These are phyloP conservation scores for Probaryconus sp. DNA, from an alignment of 1,140 invertebrate genomes.

Conservation along the genomic window DNA sequence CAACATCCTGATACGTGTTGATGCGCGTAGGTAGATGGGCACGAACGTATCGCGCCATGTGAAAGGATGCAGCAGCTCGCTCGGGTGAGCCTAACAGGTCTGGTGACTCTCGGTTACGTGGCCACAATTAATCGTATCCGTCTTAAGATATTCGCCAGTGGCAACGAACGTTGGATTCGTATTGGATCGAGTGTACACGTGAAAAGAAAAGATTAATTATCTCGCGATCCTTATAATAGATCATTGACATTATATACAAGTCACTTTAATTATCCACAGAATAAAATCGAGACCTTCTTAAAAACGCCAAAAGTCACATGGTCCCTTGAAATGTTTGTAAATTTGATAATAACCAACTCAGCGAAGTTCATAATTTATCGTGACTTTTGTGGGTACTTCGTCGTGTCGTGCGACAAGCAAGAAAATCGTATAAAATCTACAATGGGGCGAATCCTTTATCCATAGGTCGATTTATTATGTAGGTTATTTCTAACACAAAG, in stretches of 20 bases:
- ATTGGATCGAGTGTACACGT: slow-evolving; percentile 11
- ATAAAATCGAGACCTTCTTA: no score
- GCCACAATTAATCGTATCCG: slow-evolving; percentile 63
- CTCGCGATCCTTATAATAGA: slow-evolving; percentile 55
- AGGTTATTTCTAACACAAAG: slow-evolving; percentile 22
- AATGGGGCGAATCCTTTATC: slow-evolving; percentile 55
- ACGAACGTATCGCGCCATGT: slow-evolving; percentile 30
- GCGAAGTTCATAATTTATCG: slow-evolving; percentile 25
- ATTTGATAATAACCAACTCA: background rate
- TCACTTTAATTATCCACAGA: no score
- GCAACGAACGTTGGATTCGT: slow-evolving; percentile 17
- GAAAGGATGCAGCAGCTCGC: slow-evolving; percentile 35
- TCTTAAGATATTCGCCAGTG: slow-evolving; percentile 53
- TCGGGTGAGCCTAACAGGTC: slow-evolving; percentile 58
- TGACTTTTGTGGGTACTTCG: slow-evolving; percentile 12
- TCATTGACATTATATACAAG: slow-evolving; percentile 19
- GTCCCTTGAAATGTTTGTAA: no score
- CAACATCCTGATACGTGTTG: slow-evolving; percentile 46
- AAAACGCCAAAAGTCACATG: background rate
- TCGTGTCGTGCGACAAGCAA: slow-evolving; percentile 29
- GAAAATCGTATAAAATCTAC: slow-evolving; percentile 42
- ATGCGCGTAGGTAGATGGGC: slow-evolving; percentile 54
- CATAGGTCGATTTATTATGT: slow-evolving; percentile 47
- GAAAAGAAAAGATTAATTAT: slow-evolving; percentile 62
- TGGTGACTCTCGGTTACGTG: slow-evolving; percentile 56